These are phyloP conservation scores for Epinotia bilunana DNA, from an alignment of 2,888 invertebrate species.

Conservation along the genomic window DNA sequence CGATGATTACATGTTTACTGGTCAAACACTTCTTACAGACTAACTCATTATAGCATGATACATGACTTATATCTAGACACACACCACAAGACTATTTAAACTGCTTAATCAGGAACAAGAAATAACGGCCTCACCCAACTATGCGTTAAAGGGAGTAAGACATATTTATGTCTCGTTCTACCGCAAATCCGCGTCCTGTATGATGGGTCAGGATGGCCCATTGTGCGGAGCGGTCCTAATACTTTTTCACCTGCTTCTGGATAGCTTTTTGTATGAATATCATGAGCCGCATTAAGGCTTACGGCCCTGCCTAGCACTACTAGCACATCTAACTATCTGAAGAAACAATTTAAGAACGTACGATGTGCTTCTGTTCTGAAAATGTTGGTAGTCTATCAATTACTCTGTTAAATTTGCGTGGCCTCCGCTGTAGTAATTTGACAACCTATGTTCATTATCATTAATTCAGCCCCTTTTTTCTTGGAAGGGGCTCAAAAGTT, in stretches of 20 bases:
- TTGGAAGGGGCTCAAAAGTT: constrained; percentile 16
- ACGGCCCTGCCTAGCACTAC: neutral
- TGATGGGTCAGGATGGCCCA: no score
- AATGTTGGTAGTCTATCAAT: neutral
- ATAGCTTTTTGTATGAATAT: neutral
- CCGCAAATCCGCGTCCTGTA: no score
- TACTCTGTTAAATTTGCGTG: neutral
- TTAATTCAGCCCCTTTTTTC: constrained; percentile 14
- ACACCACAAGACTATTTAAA: no score
- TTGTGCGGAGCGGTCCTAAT: no score
- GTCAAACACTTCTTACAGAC: no score
- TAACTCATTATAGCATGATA: no score
- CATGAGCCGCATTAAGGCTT: neutral
- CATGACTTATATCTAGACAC: no score
- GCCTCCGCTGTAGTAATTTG: neutral
- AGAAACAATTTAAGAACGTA: neutral
- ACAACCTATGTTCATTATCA: constrained; percentile 4
- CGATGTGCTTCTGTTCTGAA: neutral
- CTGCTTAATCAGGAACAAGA: no score
- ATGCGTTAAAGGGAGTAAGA: no score
- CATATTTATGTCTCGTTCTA: no score
- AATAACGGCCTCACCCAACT: no score
- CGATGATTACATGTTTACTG: no score
- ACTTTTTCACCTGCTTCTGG: neutral
- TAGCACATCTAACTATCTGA: neutral